A percentile compares a stretch with the other conserved stretches of the same genome.
Conservation (phyloP, 1,140 invertebrate genomes). For the Brachionus koreanus region DNA sequence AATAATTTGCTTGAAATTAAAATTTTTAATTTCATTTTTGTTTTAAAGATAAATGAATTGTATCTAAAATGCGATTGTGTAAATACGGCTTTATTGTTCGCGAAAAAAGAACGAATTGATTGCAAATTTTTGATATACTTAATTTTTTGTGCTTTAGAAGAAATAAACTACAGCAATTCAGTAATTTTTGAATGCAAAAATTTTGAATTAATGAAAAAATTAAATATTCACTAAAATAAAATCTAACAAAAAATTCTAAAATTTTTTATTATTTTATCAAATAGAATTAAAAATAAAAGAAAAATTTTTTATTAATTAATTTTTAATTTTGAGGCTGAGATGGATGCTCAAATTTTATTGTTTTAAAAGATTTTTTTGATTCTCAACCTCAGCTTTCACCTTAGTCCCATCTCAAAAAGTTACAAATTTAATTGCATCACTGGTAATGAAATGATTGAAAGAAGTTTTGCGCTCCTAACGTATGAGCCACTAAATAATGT, state of each 20-base stretch:
- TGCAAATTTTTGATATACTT: not conserved
- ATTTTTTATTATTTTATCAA: not conserved
- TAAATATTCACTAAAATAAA: not conserved
- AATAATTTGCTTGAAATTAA: not conserved
- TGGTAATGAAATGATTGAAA: too few relatives aligned
- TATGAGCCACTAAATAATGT: too few relatives aligned
- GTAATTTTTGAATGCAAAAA: not conserved
- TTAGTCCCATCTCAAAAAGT: too few relatives aligned
- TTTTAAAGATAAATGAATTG: not conserved
- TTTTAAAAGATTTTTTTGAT: too few relatives aligned
- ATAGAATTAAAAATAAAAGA: too few relatives aligned
- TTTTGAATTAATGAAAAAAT: not conserved
- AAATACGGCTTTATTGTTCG: not conserved
- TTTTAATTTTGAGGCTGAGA: too few relatives aligned
- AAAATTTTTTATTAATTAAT: too few relatives aligned
- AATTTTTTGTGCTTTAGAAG: not conserved
- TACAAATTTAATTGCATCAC: too few relatives aligned
- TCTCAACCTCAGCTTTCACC: too few relatives aligned
- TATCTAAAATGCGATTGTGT: slow-evolving; percentile 30
- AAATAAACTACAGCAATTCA: not conserved
- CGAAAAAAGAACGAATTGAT: not conserved
- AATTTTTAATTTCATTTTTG: not conserved
- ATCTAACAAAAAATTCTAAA: not conserved
- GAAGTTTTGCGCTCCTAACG: too few relatives aligned
- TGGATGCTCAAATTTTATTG: too few relatives aligned